These are phyloP conservation scores for Gnathonemus echidnorhynchus DNA, from an alignment of 2,113 vertebrate genomes.

Conservation along the genomic window DNA sequence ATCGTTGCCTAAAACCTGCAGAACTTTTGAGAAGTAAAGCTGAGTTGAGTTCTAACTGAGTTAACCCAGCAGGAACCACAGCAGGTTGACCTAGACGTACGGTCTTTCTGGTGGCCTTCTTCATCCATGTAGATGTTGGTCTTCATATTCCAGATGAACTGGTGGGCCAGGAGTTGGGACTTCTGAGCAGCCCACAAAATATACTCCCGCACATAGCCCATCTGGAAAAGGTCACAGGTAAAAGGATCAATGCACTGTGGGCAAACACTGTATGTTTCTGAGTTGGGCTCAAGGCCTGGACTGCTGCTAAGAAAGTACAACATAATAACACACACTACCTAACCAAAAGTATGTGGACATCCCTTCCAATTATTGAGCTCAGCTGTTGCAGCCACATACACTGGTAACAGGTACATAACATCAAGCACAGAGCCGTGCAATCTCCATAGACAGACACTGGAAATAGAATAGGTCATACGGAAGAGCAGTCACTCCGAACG, in stretches of 20 bases:
- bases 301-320: neutral
- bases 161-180: conserved; percentile 94
- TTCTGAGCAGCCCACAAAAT: conserved; percentile 94
- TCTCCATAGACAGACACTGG: neutral
- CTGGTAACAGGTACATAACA: neutral
- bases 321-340: neutral
- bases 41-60: neutral
- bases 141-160: conserved; percentile 99
- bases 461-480: neutral
- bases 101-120: conserved; percentile 90
- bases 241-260: neutral
- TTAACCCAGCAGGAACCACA: neutral
- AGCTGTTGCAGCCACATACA: neutral
- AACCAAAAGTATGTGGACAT: neutral
- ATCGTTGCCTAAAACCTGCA: neutral
- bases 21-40: neutral
- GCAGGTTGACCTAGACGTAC: conserved; percentile 61
- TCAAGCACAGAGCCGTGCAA: neutral
- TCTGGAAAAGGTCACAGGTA: conserved; percentile 54
- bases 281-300: neutral
- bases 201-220: conserved; percentile 96
- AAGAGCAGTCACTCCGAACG: neutral
- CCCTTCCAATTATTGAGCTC: neutral
- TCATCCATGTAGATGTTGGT: conserved; percentile 94
- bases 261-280: neutral